These are phyloP conservation scores for Alexandromys fortis DNA, from an alignment of 2,113 vertebrate species.

Conservation along the genomic window DNA sequence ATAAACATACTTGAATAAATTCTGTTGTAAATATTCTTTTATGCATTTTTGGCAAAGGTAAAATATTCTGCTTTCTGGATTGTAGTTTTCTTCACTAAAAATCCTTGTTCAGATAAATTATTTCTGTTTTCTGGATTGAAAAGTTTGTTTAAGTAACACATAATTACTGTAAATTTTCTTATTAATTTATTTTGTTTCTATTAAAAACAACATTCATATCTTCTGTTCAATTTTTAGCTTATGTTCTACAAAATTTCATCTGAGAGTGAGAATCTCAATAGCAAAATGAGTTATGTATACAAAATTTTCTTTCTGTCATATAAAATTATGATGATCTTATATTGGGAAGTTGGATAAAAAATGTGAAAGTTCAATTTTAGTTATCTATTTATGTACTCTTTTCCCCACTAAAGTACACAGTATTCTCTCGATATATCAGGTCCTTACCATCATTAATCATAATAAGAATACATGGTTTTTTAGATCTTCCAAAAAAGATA, in stretches of 20 bases:
- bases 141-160: not conserved
- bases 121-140: not conserved
- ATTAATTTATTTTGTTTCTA: not conserved
- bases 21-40: not conserved
- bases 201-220: not conserved
- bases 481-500: slow-evolving; percentile 22
- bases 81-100: not conserved
- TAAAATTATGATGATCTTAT: not conserved
- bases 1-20: not conserved
- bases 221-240: not conserved
- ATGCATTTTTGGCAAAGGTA: not conserved
- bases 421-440: not conserved
- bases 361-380: slow-evolving; percentile 41
- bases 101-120: not conserved
- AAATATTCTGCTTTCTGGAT: not conserved
- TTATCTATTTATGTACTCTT: not conserved
- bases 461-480: slow-evolving; percentile 14
- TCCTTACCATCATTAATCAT: not conserved
- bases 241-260: not conserved
- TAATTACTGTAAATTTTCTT: not conserved
- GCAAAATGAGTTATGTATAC: not conserved
- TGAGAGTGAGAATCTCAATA: not conserved
- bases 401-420: not conserved
- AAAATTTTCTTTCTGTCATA: not conserved
- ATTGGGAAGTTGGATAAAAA: not conserved